Evolutionary conservation across 2,797 vertebrate genomes (phyloP).

Genomic region (Hirundo rustica): DNA sequence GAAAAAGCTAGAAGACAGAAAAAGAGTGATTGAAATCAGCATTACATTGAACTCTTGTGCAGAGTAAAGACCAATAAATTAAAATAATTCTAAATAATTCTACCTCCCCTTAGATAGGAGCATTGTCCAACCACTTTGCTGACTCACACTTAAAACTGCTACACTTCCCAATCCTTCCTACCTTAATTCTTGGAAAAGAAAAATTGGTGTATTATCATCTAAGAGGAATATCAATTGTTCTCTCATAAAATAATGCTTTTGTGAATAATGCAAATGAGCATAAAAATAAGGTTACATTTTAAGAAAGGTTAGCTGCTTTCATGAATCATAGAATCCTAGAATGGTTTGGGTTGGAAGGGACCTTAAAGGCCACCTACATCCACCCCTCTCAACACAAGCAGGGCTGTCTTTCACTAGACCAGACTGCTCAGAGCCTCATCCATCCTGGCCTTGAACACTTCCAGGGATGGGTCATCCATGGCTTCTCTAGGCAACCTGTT

Average conservation of each 20-base stretch:
- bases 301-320: constrained; percentile 25
- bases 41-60: constrained; percentile 14
- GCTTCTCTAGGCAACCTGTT: neutral
- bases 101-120: neutral
- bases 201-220: neutral
- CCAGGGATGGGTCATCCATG: no score
- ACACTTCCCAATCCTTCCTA: neutral
- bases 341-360: neutral
- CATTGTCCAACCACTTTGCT: neutral
- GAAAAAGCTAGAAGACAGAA: constrained; percentile 85
- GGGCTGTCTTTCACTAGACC: neutral
- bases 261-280: neutral
- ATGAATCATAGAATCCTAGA: neutral
- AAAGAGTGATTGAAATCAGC: constrained; percentile 1
- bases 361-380: neutral
- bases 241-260: constrained; percentile 28
- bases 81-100: constrained; percentile 12
- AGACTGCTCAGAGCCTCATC: no score
- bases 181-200: constrained; percentile 24
- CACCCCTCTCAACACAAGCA: fast-evolving
- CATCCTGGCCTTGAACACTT: no score
- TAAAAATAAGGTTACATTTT: neutral
- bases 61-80: constrained; percentile 4
- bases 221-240: constrained; percentile 21
- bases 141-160: neutral